Conservation (phyloP, 2,797 vertebrate genomes). For the Argya squamiceps region DNA sequence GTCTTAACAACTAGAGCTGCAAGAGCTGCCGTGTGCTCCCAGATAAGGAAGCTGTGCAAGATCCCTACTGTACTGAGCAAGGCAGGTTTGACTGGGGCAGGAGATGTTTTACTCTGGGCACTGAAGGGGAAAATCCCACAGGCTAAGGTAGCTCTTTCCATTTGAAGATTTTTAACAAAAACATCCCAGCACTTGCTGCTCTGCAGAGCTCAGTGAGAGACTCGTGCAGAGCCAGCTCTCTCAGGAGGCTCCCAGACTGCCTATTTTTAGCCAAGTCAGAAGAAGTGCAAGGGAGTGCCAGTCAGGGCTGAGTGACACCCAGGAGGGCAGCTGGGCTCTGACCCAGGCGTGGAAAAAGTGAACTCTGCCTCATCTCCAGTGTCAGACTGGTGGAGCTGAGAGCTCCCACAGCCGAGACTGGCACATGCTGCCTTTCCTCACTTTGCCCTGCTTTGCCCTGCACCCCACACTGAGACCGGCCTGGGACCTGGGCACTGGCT, state of each 20-base stretch:
- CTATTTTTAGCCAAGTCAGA: not conserved
- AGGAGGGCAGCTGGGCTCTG: not conserved
- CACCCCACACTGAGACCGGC: not conserved
- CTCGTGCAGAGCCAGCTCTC: not conserved
- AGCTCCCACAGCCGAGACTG: not conserved
- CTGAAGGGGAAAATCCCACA: not conserved
- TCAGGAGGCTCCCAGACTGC: not conserved
- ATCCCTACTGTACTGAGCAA: rapidly evolving
- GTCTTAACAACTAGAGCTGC: not conserved
- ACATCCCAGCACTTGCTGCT: not conserved
- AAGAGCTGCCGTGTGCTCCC: not conserved
- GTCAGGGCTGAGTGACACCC: not conserved
- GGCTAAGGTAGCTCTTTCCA: not conserved
- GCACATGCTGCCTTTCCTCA: not conserved
- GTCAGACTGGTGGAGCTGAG: not conserved
- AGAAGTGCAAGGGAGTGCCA: not conserved
- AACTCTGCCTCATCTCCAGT: not conserved
- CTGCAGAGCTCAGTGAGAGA: not conserved
- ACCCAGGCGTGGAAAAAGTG: not conserved
- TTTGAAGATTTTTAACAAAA: not conserved
- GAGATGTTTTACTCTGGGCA: not conserved
- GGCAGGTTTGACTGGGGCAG: not conserved
- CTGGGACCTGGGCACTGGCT: not conserved
- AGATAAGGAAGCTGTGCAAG: not conserved
- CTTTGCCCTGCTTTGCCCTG: not conserved